Base-by-base conservation (phyloP, 2,888 invertebrate genomes). In the Philereme transversata region DNA sequence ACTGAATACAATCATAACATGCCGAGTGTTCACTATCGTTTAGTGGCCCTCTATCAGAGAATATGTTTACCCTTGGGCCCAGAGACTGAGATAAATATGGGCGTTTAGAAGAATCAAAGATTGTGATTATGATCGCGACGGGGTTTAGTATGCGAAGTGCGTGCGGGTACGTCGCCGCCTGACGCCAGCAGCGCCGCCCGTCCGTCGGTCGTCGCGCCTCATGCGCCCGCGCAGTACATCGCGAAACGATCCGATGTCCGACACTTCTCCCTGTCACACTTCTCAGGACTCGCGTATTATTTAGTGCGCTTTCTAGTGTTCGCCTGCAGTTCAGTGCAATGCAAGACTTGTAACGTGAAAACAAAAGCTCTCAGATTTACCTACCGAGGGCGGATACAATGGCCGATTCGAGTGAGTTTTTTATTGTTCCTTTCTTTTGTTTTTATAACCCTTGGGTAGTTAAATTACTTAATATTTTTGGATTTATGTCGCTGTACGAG, bases 131-230 rank as follows among this genome's bases (percentile, higher is more conserved):
- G 80, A 77, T 84, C 81, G 84, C 84, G 84, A 72, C 81, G 63
- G 72, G 79, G 76, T 83, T 84, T 92, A 91, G 90, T 91, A 91
- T 92, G 87, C 92, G 86, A 79, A 80, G 81, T 79, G 90, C 86
- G 90, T 90, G 85, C 88, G 88, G 78, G 70, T 70, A 75, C 84
- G 88, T 77, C 81, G 88, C 83, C 81, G 79, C 60, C 77, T 82
- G 90, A 87, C 89, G 90, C 89, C 88, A 85, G 69, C 69, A 54
- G 70, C 78, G 74, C 71, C 43, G 70, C 76, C 62, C 51, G 48
- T 41, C 51, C 57, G 50, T 11, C 44, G 40, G 41, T 48, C 77
- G 41, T 41, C 41, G 44, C 45, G 45, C 45, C 22, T 7, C 22
- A 74, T 73, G 73, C 77, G 76, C 69, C 68, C 72, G 68, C 77